Conservation (phyloP, 2,888 invertebrate species). For the Mallateleia sp. region DNA sequence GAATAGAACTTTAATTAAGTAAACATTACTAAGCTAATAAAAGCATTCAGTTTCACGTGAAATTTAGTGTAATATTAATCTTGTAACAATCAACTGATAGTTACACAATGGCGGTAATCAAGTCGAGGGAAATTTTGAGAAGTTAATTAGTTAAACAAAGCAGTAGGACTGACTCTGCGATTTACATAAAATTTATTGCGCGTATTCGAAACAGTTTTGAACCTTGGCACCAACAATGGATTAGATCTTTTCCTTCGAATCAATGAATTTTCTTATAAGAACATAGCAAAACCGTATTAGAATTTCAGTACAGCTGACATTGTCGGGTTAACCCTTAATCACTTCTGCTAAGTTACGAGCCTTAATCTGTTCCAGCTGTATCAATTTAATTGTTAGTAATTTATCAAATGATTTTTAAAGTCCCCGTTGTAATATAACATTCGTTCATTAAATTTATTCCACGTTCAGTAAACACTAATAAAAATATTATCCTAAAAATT, state of each 20-base stretch:
- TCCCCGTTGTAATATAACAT: neutral
- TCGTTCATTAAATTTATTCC: too few relatives aligned
- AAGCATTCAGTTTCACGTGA: neutral
- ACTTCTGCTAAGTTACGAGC: conserved; percentile 48
- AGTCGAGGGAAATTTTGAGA: neutral
- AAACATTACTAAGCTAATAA: conserved; percentile 35
- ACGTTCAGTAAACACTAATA: too few relatives aligned
- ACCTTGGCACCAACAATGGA: neutral
- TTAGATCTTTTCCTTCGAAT: neutral
- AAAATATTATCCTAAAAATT: too few relatives aligned
- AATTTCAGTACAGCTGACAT: conserved; percentile 14
- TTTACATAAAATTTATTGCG: neutral
- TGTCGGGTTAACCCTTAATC: conserved; percentile 57
- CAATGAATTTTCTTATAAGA: conserved; percentile 32
- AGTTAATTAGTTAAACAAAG: conserved; percentile 5
- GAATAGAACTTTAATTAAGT: conserved; percentile 26
- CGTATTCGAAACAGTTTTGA: neutral
- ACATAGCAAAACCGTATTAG: conserved; percentile 8
- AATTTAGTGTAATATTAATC: conserved; percentile 36
- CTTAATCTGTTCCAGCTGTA: conserved; percentile 39
- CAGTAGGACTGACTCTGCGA: neutral
- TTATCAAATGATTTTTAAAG: conserved; percentile 18
- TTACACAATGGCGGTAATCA: neutral
- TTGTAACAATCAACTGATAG: conserved; percentile 7
- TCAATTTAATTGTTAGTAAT: conserved; percentile 41